These are phyloP conservation scores for Cassiopea xamachana DNA, from an alignment of 30 jellyfish, hydroid and myxozoan species.

Conservation along the genomic window DNA sequence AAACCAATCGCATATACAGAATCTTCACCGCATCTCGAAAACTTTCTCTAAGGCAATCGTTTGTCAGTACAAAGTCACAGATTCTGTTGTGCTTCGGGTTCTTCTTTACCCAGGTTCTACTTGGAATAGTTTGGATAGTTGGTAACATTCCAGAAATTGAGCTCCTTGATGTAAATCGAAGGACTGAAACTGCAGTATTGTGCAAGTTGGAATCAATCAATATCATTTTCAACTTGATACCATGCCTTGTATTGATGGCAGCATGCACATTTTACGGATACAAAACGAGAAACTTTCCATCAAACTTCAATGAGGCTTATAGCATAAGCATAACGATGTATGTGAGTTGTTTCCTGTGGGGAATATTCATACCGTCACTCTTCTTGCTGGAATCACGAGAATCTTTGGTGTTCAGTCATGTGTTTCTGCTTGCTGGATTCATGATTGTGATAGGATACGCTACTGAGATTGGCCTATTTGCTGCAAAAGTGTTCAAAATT, in stretches of 20 bases:
- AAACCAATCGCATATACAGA: conserved; percentile 90
- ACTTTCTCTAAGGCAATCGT: conserved; percentile 29
- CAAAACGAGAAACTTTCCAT: conserved; percentile 93
- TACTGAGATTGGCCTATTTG: conserved; percentile 68
- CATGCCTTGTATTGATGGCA: conserved; percentile 78
- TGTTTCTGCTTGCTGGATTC: conserved; percentile 42
- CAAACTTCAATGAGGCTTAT: conserved; percentile 82
- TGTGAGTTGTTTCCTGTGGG: conserved; percentile 85
- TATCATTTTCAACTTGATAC: conserved; percentile 62
- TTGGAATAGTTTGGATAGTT: conserved; percentile 84
- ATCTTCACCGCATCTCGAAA: conserved; percentile 71
- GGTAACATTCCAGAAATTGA: conserved; percentile 72
- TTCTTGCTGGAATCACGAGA: conserved; percentile 9
- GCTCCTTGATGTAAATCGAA: background rate
- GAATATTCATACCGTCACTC: conserved; percentile 50
- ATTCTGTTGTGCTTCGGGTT: conserved; percentile 69
- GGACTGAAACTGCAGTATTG: conserved; percentile 29
- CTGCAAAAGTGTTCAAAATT: conserved; percentile 29
- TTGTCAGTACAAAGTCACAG: conserved; percentile 86
- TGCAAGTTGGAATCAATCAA: conserved; percentile 60
- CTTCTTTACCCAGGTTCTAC: conserved; percentile 68
- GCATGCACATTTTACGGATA: conserved; percentile 86
- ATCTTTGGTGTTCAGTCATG: background rate
- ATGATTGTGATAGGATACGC: conserved; percentile 48
- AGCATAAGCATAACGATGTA: conserved; percentile 93